Percentiles rank a stretch among this genome's conserved stretches.
phyloP scores from a whole-genome alignment of 2,113 vertebrate species.

The Phoenicopterus ruber region DNA sequence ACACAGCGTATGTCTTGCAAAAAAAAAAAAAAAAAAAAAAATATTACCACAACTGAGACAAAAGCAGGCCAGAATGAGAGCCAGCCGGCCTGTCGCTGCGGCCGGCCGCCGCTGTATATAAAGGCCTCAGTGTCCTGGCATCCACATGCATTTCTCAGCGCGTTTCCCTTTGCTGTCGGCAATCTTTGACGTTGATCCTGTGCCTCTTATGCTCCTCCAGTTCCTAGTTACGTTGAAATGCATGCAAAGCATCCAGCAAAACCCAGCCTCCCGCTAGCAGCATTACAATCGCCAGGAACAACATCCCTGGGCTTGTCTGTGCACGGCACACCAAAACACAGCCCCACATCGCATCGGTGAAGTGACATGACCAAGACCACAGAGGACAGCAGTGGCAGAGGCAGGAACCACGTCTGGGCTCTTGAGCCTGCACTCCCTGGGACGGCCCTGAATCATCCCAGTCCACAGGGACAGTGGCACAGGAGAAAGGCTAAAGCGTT shows the following conservation, averaged over 20 bases:
- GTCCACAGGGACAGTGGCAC: not conserved
- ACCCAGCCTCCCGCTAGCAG: not conserved
- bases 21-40: not conserved
- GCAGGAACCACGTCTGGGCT: not conserved
- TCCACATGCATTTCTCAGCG: not conserved
- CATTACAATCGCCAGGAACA: not conserved
- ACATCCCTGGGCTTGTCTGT: not conserved
- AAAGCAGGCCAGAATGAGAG: not conserved
- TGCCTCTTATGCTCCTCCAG: not conserved
- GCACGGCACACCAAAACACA: not conserved
- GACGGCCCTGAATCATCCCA: not conserved
- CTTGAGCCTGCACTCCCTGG: no score
- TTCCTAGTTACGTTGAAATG: rapidly evolving
- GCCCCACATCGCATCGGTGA: not conserved
- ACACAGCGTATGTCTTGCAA: rapidly evolving
- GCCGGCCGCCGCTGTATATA: not conserved
- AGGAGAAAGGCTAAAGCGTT: not conserved
- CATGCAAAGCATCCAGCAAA: not conserved
- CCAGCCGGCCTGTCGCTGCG: not conserved
- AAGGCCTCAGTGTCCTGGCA: not conserved
- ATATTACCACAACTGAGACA: not conserved
- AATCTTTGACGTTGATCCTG: not conserved
- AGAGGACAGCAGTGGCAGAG: not conserved
- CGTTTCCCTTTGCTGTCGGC: not conserved
- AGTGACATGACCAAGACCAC: not conserved